Evolutionary conservation across 1,140 invertebrate genomes (phyloP), one percentile per base, ranked within the genome.

Genomic region (Propsilocerus akamusi): DNA sequence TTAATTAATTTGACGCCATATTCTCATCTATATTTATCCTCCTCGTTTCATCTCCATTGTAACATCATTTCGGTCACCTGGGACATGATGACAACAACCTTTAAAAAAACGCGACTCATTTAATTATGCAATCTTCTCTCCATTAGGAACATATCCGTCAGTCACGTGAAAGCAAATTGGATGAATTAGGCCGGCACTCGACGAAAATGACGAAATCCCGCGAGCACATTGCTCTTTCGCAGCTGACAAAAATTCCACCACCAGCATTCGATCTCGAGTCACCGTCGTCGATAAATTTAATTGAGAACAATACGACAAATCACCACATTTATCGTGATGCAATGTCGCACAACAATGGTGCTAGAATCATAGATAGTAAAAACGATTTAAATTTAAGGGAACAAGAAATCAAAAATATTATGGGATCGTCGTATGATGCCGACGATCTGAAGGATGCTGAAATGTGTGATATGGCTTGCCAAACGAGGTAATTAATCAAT

Each of bases 71-170:
- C n/a, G n/a, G n/a, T n/a, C n/a, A n/a, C n/a, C n/a, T n/a, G n/a
- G n/a, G n/a, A n/a, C n/a, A n/a, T n/a, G n/a, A n/a, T n/a, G n/a
- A n/a, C n/a, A n/a, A n/a, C n/a, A n/a, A n/a, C n/a, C n/a, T n/a
- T n/a, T n/a, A n/a, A n/a, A n/a, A n/a, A n/a, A n/a, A n/a, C n/a
- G n/a, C n/a, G n/a, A n/a, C n/a, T n/a, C n/a, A n/a, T n/a, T n/a
- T n/a, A n/a, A n/a, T n/a, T n/a, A n/a, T n/a, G n/a, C n/a, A n/a
- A n/a, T n/a, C n/a, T n/a, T n/a, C n/a, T n/a, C n/a, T n/a, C n/a
- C n/a, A n/a, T 5, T 67, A 88, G 84, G 83, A 86, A 57, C 81
- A 86, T 61, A 78, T 87, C 54, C 71, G 80, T 3, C 78, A 84
- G 56, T 87, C 83, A 2, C 77, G 82, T 51, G 82, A 86, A 58